Base-by-base conservation (phyloP, 2,797 vertebrate genomes). In the Lepus townsendii region DNA sequence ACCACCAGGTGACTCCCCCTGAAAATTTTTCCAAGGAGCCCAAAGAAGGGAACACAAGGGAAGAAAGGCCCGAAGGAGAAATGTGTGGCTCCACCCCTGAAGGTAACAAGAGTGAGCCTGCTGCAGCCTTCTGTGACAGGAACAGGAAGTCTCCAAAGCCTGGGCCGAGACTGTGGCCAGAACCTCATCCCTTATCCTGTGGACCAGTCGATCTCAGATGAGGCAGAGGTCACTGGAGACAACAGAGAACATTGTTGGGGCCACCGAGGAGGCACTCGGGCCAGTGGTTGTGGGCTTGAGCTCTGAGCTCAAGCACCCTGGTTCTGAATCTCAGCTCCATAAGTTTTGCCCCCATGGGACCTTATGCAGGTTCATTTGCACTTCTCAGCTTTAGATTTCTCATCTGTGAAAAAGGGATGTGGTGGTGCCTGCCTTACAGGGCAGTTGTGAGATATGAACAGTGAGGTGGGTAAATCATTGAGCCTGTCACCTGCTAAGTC, bases 121-220 rank as follows among this genome's bases (percentile, higher is more conserved):
- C 52, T 35, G 60, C 60, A 91, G 20, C 27, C 35, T 62, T 86
- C 76, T 96, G 57, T 30, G 57, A 88, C 68, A 57, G 27, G n/a
- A 78, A 3, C 13, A 85, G 69, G 42, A 90, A n/a, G 26, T 12
- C 60, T 27, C 38, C 63, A 84, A 83, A 84, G 22, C 27, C 50
- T 83, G 83, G 24, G 12, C 76, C n/a, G 22, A 84, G 62, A 57
- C 66, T 27, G 16, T 54, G 62, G n/a, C 8, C 50, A 76, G 86
- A 82, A 35, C n/a, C 11, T 83, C 57, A 66, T 5, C 11, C n/a
- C 11, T 11, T 30, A 0, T 2, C 7, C 30, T 75, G 16, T 22
- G 78, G 20, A 14, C 54, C 60, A 24, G 9, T 38, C 50, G 52
- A n/a, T 71, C 91, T 75, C 84, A 63, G 68, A 32, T 30, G 95